Evolutionary conservation across 2,113 vertebrate species (phyloP).

Genomic region (Sitta europaea): DNA sequence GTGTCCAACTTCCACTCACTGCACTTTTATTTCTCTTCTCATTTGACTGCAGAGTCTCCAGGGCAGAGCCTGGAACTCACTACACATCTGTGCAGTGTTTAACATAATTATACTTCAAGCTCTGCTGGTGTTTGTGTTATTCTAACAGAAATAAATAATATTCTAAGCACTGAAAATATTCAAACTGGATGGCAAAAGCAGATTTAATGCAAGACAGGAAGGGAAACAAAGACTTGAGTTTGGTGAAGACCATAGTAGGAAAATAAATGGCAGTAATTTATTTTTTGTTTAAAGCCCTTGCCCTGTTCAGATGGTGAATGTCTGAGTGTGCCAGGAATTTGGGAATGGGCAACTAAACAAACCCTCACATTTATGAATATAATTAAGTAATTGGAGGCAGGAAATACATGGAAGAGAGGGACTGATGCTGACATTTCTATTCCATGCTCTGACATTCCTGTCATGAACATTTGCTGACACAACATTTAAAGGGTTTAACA

Average conservation of each 20-base stretch:
- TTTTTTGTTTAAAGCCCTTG: neutral
- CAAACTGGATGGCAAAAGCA: neutral
- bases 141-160: slow-evolving; percentile 8
- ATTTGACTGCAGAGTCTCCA: slow-evolving; percentile 11
- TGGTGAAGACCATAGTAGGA: neutral
- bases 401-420: neutral
- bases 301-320: neutral
- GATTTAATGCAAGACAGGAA: neutral
- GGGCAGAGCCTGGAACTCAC: slow-evolving; percentile 17
- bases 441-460: neutral
- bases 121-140: neutral
- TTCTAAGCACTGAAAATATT: neutral
- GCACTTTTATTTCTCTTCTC: slow-evolving; percentile 14
- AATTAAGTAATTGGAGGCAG: neutral
- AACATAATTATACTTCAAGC: slow-evolving; percentile 18
- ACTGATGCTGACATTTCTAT: neutral
- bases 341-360: neutral
- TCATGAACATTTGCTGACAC: neutral
- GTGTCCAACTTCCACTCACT: neutral
- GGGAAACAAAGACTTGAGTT: neutral
- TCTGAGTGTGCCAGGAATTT: neutral
- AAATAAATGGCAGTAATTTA: neutral
- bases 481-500: neutral
- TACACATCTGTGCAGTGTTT: slow-evolving; percentile 19
- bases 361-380: neutral